These are phyloP conservation scores for Tenthredo scrophulariae DNA, from an alignment of 2,888 invertebrate species.

Conservation along the genomic window DNA sequence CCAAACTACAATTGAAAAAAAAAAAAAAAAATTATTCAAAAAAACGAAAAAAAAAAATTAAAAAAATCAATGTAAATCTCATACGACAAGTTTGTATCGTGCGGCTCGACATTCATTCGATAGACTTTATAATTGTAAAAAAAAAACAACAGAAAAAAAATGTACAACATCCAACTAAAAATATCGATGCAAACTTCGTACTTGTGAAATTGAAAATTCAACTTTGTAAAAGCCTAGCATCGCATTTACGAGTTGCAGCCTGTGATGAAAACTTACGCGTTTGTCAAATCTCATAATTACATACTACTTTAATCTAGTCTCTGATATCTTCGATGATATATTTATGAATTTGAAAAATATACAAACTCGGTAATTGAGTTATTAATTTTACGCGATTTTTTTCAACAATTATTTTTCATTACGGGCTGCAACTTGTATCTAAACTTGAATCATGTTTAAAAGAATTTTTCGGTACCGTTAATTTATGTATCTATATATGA, in stretches of 20 bases:
- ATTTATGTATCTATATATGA: constrained; percentile 12
- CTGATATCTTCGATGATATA: neutral
- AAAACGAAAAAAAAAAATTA: neutral
- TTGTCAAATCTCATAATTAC: neutral
- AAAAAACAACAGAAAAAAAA: neutral
- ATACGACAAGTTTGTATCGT: constrained; percentile 35
- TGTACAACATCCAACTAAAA: neutral
- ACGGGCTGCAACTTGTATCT: constrained; percentile 41
- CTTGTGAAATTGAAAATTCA: constrained; percentile 22
- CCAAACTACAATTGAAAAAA: neutral
- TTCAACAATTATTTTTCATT: neutral
- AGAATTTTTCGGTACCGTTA: constrained; percentile 11
- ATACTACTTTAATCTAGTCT: neutral
- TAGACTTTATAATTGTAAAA: neutral
- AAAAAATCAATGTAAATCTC: constrained; percentile 22
- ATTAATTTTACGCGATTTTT: neutral
- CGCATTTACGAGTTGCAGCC: constrained; percentile 48
- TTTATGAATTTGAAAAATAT: neutral
- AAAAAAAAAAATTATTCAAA: neutral
- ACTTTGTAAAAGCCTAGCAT: constrained; percentile 31
- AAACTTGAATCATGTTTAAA: constrained; percentile 31
- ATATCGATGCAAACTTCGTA: constrained; percentile 31
- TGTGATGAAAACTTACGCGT: neutral
- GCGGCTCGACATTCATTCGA: neutral
- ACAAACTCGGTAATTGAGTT: neutral